Conservation (phyloP, 1,140 invertebrate genomes). For the Idris sp. region DNA sequence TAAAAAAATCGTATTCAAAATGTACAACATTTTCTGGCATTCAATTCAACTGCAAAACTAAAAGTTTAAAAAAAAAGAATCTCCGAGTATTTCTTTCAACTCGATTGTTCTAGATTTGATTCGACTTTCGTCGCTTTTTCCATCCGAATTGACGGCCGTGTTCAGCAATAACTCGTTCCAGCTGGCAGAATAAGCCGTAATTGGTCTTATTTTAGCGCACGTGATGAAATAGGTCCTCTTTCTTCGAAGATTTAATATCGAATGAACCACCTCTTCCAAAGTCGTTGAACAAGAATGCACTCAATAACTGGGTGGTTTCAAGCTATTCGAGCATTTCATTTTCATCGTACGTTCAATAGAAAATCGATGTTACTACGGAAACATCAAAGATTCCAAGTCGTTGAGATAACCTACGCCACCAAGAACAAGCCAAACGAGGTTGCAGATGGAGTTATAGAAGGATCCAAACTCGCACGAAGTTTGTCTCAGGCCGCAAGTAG, state of each 20-base stretch:
- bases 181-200: constrained; percentile 56
- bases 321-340: constrained; percentile 65
- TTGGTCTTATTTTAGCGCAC: constrained; percentile 57
- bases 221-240: constrained; percentile 41
- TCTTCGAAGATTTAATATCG: constrained; percentile 54
- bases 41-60: constrained; percentile 37
- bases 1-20: constrained; percentile 33
- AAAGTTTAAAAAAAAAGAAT: constrained; percentile 38
- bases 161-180: constrained; percentile 56
- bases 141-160: constrained; percentile 29
- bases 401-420: constrained; percentile 62
- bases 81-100: constrained; percentile 22
- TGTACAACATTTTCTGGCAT: constrained; percentile 24
- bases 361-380: constrained; percentile 65
- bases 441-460: constrained; percentile 62
- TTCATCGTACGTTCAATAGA: constrained; percentile 64
- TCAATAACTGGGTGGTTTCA: constrained; percentile 63
- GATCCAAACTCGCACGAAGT: constrained; percentile 66
- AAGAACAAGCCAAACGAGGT: constrained; percentile 64
- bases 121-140: constrained; percentile 23
- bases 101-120: constrained; percentile 14
- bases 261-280: constrained; percentile 60
- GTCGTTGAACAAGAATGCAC: constrained; percentile 63
- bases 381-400: constrained; percentile 66
- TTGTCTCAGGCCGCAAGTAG: constrained; percentile 60